These are phyloP conservation scores for Kuschelorhynchus macadamiae DNA, from an alignment of 2,888 invertebrate genomes.

Conservation along the genomic window DNA sequence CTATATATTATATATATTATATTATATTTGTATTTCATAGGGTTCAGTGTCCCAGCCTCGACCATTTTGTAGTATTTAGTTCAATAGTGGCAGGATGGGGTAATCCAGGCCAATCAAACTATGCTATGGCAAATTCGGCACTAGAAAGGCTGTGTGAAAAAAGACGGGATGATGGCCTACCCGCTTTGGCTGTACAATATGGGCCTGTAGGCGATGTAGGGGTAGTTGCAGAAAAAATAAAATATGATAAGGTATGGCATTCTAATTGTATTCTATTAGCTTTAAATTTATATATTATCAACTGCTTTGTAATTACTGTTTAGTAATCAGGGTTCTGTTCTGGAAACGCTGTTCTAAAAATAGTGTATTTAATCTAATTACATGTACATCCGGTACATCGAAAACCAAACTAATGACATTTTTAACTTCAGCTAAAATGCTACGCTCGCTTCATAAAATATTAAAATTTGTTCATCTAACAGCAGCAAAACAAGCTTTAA, in stretches of 20 bases:
- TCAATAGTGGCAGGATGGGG: constrained; percentile 56
- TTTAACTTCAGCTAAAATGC: no score
- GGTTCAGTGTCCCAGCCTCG: constrained; percentile 65
- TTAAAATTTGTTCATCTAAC: no score
- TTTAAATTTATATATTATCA: not conserved
- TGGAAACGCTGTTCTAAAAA: no score
- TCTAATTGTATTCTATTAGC: not conserved
- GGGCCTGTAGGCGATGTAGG: constrained; percentile 58
- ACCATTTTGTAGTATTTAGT: constrained; percentile 57
- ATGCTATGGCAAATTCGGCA: constrained; percentile 58
- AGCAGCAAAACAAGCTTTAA: no score
- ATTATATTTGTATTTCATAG: constrained; percentile 9
- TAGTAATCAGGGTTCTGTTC: no score
- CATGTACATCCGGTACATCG: no score
- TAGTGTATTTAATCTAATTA: no score
- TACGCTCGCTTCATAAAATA: no score
- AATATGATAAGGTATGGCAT: constrained; percentile 44
- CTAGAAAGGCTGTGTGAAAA: constrained; percentile 58
- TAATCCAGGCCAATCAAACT: constrained; percentile 57
- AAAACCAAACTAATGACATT: no score
- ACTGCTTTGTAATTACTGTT: not conserved
- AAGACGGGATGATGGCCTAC: constrained; percentile 52
- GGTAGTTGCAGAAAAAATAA: constrained; percentile 33
- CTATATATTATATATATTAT: no score
- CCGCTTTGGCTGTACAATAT: constrained; percentile 58